Conservation (phyloP, 2,113 vertebrate species). For the Petrocephalus zakoni region DNA sequence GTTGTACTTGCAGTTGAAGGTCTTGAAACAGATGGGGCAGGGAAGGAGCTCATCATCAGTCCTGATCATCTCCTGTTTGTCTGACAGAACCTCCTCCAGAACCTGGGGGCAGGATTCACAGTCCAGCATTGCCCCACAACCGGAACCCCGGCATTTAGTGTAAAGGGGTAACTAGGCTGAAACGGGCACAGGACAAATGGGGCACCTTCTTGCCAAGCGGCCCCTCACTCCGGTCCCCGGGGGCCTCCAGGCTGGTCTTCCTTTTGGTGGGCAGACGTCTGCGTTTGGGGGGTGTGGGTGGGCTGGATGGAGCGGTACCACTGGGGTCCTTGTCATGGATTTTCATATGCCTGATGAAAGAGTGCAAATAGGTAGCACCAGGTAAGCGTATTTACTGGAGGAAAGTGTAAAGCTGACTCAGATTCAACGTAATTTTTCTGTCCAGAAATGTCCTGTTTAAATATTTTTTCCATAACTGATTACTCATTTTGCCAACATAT, state of each 20-base stretch:
- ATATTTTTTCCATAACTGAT: background rate
- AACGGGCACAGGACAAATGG: background rate
- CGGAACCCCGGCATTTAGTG: background rate
- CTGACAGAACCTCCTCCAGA: slow-evolving; percentile 60
- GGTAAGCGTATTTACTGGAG: background rate
- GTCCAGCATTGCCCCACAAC: background rate
- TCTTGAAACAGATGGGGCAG: slow-evolving; percentile 89
- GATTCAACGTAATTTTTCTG: background rate
- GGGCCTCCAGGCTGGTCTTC: slow-evolving; percentile 70
- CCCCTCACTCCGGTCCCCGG: slow-evolving; percentile 69
- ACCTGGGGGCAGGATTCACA: slow-evolving; percentile 50
- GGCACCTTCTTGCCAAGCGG: slow-evolving; percentile 80
- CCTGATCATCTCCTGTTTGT: slow-evolving; percentile 55
- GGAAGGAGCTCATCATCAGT: slow-evolving; percentile 71
- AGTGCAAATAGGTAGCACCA: background rate
- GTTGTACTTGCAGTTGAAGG: slow-evolving; percentile 78
- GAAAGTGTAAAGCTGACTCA: background rate
- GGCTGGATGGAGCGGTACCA: slow-evolving; percentile 62
- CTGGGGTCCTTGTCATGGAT: slow-evolving; percentile 91
- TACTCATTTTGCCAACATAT: background rate
- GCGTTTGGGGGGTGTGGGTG: slow-evolving; percentile 77
- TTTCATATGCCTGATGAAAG: slow-evolving; percentile 85
- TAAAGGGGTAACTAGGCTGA: background rate
- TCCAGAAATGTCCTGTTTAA: background rate
- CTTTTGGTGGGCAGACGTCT: slow-evolving; percentile 78